phyloP scores from a whole-genome alignment of 2,888 invertebrate genomes.

The Girardia tigrina region DNA sequence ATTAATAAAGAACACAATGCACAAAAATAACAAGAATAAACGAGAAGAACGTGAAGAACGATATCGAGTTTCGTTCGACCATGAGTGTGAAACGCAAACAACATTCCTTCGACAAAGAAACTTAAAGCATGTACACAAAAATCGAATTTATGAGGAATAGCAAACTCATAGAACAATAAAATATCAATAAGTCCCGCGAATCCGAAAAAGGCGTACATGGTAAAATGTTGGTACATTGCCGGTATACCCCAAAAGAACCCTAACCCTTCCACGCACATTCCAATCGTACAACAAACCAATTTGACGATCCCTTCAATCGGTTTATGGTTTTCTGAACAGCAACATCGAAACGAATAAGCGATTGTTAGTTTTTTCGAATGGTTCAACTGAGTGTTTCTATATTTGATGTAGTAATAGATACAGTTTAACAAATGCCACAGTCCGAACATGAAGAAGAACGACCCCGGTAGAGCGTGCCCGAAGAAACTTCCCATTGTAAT shows the following conservation, averaged over 20 bases:
- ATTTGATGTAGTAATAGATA: background rate
- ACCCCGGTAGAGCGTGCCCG: background rate
- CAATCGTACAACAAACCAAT: background rate
- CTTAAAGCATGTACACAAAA: conserved; percentile 42
- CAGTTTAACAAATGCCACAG: background rate
- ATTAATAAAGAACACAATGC: background rate
- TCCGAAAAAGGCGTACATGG: conserved; percentile 53
- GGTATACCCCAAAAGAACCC: background rate
- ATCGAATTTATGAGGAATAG: conserved; percentile 29
- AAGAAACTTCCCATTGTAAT: background rate
- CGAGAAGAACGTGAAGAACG: conserved; percentile 51
- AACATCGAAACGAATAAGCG: background rate
- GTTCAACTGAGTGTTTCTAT: background rate
- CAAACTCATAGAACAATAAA: conserved; percentile 43
- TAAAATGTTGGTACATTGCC: conserved; percentile 49
- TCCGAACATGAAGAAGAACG: background rate
- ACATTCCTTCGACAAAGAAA: conserved; percentile 50
- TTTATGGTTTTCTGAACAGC: background rate
- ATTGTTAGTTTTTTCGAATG: background rate
- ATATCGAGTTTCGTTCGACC: conserved; percentile 48
- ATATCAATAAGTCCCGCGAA: conserved; percentile 50
- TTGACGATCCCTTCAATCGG: background rate
- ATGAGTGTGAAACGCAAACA: conserved; percentile 53
- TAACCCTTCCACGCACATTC: background rate
- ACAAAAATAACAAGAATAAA: conserved; percentile 41